Base-by-base conservation (phyloP, 2,888 invertebrate genomes). In the Crematogaster levior region DNA sequence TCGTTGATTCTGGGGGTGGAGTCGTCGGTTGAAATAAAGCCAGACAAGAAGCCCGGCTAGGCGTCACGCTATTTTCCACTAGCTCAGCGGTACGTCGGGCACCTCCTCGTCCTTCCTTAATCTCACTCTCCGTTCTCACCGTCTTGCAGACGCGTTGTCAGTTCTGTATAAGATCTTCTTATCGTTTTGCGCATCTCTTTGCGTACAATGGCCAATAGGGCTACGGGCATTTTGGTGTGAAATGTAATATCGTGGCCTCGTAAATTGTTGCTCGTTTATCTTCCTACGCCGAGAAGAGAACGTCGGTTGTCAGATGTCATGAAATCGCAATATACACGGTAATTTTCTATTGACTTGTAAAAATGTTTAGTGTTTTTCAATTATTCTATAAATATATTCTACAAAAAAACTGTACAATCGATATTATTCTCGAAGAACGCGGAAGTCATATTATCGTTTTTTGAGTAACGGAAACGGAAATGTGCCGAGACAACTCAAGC, bases 21-120 rank as follows among this genome's bases (percentile, higher is more conserved):
- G 65, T 83, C 61, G 70, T 65, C 81, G 81, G 73, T 56, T 63
- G 82, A 82, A 84, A 82, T 75, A 82, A 72, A 84, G 74, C 53
- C 81, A 40, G 81, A 70, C 63, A 53, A 58, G 79, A 65, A 63
- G 46, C 21, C 40, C 56, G 68, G 58, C 83, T 53, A 34, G 58
- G 60, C 83, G 84, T 89, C 90, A 90, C 88, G 90, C 87, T 86
- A 90, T 90, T 91, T 90, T 88, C 91, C 87, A 90, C 89, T 90
- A 87, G 85, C 86, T 90, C 91, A 90, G 83, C 58, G 40, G 24
- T 43, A 58, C 43, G 79, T 81, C 84, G 58, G 56, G 15, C 43
- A 61, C 51, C 56, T 40, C 60, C 66, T 15, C 48, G 43, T 56
- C 51, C 61, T 30, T 72, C 72, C 73, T n/a, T 77, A 66, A 84